These are phyloP conservation scores for Paramuricea clavata DNA, from an alignment of 92 coral and sea anemone species.

Conservation along the genomic window DNA sequence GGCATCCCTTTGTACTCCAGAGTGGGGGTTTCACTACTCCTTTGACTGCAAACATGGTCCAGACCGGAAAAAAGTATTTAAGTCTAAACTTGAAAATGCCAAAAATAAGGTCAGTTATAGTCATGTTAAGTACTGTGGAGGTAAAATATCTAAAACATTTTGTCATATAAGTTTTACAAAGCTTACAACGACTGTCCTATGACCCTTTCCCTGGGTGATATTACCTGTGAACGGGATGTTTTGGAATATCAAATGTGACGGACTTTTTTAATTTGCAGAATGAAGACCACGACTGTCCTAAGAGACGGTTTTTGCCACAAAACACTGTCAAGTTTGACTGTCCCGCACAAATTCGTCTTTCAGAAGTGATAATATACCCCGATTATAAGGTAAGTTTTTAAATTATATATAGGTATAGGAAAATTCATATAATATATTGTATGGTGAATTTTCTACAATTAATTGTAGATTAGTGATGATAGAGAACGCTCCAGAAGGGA, in stretches of 20 bases:
- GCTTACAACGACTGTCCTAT: neutral
- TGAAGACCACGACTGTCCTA: conserved; percentile 65
- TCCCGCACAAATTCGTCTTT: conserved; percentile 61
- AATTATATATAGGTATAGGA: neutral
- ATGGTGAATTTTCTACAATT: neutral
- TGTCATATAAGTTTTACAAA: neutral
- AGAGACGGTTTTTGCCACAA: conserved; percentile 62
- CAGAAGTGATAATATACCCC: conserved; percentile 60
- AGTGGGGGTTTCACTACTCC: no score
- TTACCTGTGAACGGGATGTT: no score
- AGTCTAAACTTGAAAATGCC: neutral
- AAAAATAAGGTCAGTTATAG: no score
- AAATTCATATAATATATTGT: neutral
- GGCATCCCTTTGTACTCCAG: no score
- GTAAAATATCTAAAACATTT: no score
- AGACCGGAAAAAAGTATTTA: no score
- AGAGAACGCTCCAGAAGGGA: conserved; percentile 64
- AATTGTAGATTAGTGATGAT: conserved; percentile 56
- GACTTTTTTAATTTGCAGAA: no score
- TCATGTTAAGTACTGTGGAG: no score
- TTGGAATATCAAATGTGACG: no score
- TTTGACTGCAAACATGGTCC: conserved; percentile 78
- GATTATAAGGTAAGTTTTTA: conserved; percentile 43
- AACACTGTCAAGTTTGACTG: conserved; percentile 73
- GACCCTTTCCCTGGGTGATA: no score